Evolutionary conservation across 2,888 invertebrate species (phyloP).

Genomic region (Spatulosminthurus flaviceps): DNA sequence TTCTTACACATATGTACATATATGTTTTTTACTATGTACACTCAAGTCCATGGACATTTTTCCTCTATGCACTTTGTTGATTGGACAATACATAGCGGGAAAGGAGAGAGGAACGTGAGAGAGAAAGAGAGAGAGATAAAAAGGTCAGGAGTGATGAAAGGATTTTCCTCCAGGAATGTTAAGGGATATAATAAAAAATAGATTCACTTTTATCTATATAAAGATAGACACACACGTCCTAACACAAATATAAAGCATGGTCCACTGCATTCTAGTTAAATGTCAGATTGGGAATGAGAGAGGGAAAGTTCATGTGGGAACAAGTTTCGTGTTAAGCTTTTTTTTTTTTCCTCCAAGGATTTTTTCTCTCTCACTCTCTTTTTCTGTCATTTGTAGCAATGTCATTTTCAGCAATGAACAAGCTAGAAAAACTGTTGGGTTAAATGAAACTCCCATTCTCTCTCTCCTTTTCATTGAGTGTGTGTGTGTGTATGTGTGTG

Average conservation of each 20-base stretch:
- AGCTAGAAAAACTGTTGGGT: slow-evolving; percentile 19
- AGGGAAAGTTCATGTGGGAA: slow-evolving; percentile 44
- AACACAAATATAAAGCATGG: slow-evolving; percentile 12
- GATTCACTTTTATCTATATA: neutral
- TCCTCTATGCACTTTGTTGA: neutral
- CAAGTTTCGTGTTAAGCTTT: slow-evolving; percentile 30
- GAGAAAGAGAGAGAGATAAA: neutral
- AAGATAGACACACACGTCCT: neutral
- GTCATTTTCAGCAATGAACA: slow-evolving; percentile 38
- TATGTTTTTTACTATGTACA: no score
- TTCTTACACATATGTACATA: no score
- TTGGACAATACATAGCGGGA: neutral
- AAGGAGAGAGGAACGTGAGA: no score
- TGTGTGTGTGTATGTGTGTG: slow-evolving; percentile 25
- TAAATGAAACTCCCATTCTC: slow-evolving; percentile 20
- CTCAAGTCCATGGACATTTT: no score
- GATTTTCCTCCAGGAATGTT: neutral
- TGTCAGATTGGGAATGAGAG: slow-evolving; percentile 42
- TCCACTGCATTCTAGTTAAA: slow-evolving; percentile 32
- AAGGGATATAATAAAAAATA: neutral
- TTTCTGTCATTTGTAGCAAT: neutral
- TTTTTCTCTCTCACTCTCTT: neutral
- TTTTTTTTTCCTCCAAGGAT: neutral
- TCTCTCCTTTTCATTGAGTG: slow-evolving; percentile 32
- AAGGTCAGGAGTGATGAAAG: slow-evolving; percentile 25